Base-by-base conservation (phyloP, 2,888 invertebrate species). In the Zootermopsis nevadensis region DNA sequence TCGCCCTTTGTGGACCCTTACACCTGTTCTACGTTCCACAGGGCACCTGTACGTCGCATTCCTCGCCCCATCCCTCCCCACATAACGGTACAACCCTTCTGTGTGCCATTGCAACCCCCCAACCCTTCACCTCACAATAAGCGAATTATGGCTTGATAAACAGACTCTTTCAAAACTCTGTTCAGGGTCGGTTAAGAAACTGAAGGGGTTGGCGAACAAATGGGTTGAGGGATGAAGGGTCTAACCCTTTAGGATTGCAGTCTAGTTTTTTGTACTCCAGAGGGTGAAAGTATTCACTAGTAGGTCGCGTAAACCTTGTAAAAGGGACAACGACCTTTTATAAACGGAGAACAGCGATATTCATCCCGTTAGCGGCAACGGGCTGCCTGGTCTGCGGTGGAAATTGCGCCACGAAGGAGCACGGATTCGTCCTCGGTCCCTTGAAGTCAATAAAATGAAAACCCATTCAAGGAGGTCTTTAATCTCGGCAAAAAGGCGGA, bases 131-230 rank as follows among this genome's bases (percentile, higher is more conserved):
- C 77, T 55, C 22, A 79, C 79, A 79, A 79, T 79, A 79, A 55
- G 33, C 79, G 66, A 60, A 79, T 79, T 79, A 79, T 79, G 35
- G 79, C 79, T 79, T 79, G 66, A 79, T 79, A 79, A 79, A 79
- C 79, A 79, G 0, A 33, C 27, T 53, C 79, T 60, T 77, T 77
- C 77, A 53, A 30, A 53, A 24, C 66, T 35, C 24, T 35, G 35
- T 35, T 66, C 55, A 33, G 79, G 79, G 33, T 79, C 33, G 79
- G 48, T 55, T 31, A 33, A 55, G 77, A 33, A 69, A 31, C 15
- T 38, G 38, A 74, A 38, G n/a, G 74, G 42, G 74, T 74, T 31
- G 0, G 74, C 38, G 42, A 35, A 74, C 33, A 27, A n/a, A 35
- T 74, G 8, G n/a, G 74, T 33, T 30, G 69, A 22, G 69, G 69